Conservation (phyloP, 2,797 vertebrate genomes). For the Percopsis omiscomaycus region DNA sequence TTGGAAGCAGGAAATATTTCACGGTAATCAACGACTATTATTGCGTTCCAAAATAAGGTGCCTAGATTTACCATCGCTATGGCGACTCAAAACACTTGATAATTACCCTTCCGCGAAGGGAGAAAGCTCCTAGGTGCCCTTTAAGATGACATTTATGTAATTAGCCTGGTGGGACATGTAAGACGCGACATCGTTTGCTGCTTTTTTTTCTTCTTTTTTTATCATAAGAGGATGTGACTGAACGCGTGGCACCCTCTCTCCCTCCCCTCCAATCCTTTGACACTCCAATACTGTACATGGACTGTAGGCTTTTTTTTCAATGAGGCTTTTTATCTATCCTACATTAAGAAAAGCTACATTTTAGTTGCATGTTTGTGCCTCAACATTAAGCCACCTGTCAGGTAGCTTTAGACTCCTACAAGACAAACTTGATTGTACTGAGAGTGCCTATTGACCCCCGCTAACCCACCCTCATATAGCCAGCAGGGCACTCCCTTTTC, state of each 20-base stretch:
- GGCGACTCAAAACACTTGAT: neutral
- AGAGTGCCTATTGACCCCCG: neutral
- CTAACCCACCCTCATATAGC: conserved; percentile 13
- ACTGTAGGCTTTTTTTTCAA: neutral
- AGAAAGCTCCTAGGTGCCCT: conserved; percentile 67
- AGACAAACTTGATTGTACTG: too few species aligned
- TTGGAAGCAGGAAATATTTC: too few species aligned
- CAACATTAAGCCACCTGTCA: too few species aligned
- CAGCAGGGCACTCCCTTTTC: conserved; percentile 15
- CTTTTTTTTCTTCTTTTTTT: conserved; percentile 53
- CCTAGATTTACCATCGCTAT: conserved; percentile 1
- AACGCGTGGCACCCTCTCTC: conserved; percentile 52
- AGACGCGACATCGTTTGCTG: conserved; percentile 47
- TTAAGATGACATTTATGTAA: conserved; percentile 54
- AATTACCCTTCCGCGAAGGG: conserved; percentile 36
- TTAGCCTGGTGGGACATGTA: conserved; percentile 37
- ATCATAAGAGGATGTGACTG: conserved; percentile 33
- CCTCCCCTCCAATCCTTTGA: conserved; percentile 11
- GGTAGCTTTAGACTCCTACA: too few species aligned
- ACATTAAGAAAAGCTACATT: too few species aligned
- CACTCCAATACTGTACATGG: neutral
- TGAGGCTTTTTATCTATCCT: too few species aligned
- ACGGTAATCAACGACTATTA: too few species aligned
- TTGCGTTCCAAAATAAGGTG: neutral
- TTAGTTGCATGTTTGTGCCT: too few species aligned